Base-by-base conservation (phyloP, 2,113 vertebrate species). In the Octodon degus region DNA sequence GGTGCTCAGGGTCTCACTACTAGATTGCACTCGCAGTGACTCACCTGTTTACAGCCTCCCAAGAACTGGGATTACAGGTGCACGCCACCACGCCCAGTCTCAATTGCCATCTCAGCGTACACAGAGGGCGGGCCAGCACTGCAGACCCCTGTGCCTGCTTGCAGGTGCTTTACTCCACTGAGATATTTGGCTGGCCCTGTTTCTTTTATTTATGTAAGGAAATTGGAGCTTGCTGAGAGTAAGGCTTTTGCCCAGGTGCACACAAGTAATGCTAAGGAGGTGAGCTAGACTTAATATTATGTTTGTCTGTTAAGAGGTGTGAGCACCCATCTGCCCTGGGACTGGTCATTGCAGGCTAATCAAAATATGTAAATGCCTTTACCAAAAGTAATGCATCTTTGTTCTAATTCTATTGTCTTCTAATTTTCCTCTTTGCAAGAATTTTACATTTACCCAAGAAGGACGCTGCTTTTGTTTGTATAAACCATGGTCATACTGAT, bases 121-220 rank as follows among this genome's bases (percentile, higher is more conserved):
- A 43, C 43, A 43, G 43, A 43, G 43, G 43, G 43, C 5, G 5
- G 43, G 43, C 43, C 43, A 43, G 43, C 43, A 43, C 43, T 43
- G 43, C 43, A 43, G 43, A 43, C 43, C 43, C 43, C 43, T 43
- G 43, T 6, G 5, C 43, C 43, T 43, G 43, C 43, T 43, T 43
- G 43, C 43, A 43, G 43, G 43, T 5, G 43, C 43, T 43, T 43
- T 43, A 43, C 5, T 43, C 43, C 43, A 43, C 43, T 43, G 43
- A 43, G 43, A 43, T 43, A 43, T 43, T 43, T 43, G 43, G 43
- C 43, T 43, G 43, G 43, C 43, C 43, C 43, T 92, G 55, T 74
- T 93, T 96, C 40, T 47, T 91, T 93, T 37, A 25, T 63, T 87
- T 86, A 90, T 79, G 7, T 58, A 91, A 95, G 7, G 7, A 62